Percentiles rank a stretch among this genome's conserved stretches.
phyloP scores from a whole-genome alignment of 2,888 invertebrate species.

The Psylliodes chrysocephalus region DNA sequence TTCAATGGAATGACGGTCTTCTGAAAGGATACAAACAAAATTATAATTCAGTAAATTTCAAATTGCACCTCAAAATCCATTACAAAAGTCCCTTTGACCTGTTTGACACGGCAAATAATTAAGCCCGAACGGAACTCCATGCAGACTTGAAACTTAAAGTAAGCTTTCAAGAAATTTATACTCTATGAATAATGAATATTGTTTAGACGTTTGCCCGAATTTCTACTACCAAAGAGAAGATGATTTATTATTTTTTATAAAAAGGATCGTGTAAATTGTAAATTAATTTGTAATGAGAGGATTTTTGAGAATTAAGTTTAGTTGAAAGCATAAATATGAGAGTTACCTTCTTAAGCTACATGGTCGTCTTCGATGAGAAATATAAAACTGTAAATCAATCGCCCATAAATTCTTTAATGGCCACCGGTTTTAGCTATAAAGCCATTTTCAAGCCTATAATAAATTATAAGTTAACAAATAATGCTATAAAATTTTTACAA shows the following conservation, averaged over 20 bases:
- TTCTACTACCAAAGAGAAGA: slow-evolving; percentile 17
- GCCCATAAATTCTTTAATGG: too few species aligned
- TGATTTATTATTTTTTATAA: slow-evolving; percentile 16
- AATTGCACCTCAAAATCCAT: slow-evolving; percentile 11
- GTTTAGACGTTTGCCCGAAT: slow-evolving; percentile 11
- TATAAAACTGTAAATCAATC: too few species aligned
- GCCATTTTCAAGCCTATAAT: too few species aligned
- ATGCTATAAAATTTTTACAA: too few species aligned
- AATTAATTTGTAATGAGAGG: too few species aligned
- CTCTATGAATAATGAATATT: slow-evolving; percentile 14
- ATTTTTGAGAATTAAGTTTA: too few species aligned
- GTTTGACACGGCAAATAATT: slow-evolving; percentile 4
- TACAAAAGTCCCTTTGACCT: slow-evolving; percentile 16
- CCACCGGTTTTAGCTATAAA: too few species aligned
- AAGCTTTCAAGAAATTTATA: slow-evolving; percentile 14
- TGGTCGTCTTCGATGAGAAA: too few species aligned
- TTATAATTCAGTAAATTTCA: background rate
- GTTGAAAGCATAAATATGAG: too few species aligned
- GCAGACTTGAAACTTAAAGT: slow-evolving; percentile 8
- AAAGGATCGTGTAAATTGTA: background rate
- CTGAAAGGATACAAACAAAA: background rate
- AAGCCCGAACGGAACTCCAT: slow-evolving; percentile 5
- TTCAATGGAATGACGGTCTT: background rate
- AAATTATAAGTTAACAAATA: too few species aligned
- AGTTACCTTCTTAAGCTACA: too few species aligned